Percentiles rank a stretch among this genome's conserved stretches.
phyloP scores from a whole-genome alignment of 2,888 invertebrate genomes.

The Tenthredo scrophulariae region DNA sequence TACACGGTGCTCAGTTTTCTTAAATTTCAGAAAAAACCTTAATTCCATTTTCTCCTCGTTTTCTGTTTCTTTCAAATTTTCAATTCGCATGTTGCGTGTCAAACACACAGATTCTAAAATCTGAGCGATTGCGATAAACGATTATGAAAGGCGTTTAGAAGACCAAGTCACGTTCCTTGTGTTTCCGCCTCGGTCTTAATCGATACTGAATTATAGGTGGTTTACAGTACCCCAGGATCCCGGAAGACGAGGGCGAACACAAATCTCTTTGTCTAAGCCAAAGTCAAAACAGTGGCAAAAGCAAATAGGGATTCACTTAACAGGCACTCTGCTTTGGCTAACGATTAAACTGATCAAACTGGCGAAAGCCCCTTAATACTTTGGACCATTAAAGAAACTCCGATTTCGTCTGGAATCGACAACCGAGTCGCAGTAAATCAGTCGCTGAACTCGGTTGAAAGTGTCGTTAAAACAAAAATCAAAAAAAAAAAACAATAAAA shows the following conservation, averaged over 20 bases:
- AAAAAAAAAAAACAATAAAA: background rate
- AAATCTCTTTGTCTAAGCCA: conserved; percentile 38
- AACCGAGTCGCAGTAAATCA: conserved; percentile 14
- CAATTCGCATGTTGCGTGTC: background rate
- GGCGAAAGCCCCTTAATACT: background rate
- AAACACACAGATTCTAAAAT: background rate
- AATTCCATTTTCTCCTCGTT: background rate
- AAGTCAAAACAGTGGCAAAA: conserved; percentile 29
- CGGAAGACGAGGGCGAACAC: conserved; percentile 14
- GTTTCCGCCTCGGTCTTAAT: conserved; percentile 36
- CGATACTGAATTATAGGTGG: conserved; percentile 42
- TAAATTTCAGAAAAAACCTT: background rate
- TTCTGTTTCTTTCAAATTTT: background rate
- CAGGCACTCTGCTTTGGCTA: conserved; percentile 10
- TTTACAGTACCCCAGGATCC: background rate
- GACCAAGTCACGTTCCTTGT: conserved; percentile 39
- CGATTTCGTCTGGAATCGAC: conserved; percentile 18
- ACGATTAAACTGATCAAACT: conserved; percentile 43
- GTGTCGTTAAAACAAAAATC: background rate
- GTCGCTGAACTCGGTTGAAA: background rate
- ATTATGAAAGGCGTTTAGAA: conserved; percentile 6
- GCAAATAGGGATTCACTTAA: conserved; percentile 34
- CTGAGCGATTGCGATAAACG: background rate
- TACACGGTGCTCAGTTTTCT: background rate
- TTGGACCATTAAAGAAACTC: conserved; percentile 14